Conservation (phyloP, 2,797 vertebrate genomes). For the Nyctalus aviator region DNA sequence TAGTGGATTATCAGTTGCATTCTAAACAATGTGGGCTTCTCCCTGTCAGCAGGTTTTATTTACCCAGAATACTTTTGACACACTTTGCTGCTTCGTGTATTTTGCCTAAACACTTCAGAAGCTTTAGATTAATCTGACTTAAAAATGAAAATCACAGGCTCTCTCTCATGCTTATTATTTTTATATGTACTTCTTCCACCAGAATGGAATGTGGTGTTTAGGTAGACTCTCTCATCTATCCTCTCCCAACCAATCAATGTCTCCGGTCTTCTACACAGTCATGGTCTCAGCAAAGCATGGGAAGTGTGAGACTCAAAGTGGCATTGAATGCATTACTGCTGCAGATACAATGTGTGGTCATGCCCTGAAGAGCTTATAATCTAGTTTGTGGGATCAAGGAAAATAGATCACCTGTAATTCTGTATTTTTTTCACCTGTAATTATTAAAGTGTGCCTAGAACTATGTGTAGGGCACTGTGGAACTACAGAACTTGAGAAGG, state of each 20-base stretch:
- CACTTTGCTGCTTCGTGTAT: background rate
- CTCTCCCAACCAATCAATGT: background rate
- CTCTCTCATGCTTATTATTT: background rate
- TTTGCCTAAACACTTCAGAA: background rate
- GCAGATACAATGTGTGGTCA: background rate
- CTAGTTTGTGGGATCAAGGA: background rate
- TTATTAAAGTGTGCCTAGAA: background rate
- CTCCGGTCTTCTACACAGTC: background rate
- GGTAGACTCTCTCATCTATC: background rate
- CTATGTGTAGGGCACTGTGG: background rate
- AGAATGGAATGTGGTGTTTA: background rate
- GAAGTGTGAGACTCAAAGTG: background rate
- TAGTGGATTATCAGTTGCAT: background rate
- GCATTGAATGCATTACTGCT: conserved; percentile 9
- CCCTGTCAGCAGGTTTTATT: background rate
- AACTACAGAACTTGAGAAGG: background rate
- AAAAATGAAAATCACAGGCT: background rate
- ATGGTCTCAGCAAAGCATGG: background rate
- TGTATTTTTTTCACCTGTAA: background rate
- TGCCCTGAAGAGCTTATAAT: background rate
- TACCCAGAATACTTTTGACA: background rate
- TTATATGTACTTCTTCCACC: background rate
- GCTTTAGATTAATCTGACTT: background rate
- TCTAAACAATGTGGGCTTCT: background rate
- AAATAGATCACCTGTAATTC: background rate